Base-by-base conservation (phyloP, 2,113 vertebrate genomes). In the Lates calcarifer region DNA sequence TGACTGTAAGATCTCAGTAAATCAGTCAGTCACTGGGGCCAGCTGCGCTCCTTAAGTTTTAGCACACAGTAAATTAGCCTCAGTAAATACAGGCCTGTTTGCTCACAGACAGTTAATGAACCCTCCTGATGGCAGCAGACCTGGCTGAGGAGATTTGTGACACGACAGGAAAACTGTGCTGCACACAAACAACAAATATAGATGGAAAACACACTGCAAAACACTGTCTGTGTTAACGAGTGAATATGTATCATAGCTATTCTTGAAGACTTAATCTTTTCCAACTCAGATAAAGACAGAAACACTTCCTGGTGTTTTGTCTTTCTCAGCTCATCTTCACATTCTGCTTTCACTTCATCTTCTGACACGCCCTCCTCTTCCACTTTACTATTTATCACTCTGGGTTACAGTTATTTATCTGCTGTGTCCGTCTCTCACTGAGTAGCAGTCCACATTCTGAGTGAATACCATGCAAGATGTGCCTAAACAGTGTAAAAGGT, bases 61-160 rank as follows among this genome's bases (percentile, higher is more conserved):
- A 69, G 43, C 28, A 77, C 57, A 70, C 39, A 80, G 72, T 72
- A 71, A 83, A 85, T 85, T 77, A 87, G 72, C 57, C 37, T 61
- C 51, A 56, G 53, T 84, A 82, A 84, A 84, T 58, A 79, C 64
- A 45, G 51, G 57, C 13, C 45, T 70, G 72, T 77, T 87, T 82
- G 63, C 53, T 65, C 26, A 37, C 58, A 73, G 65, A 53, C 65
- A 51, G 62, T n/a, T 83, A 77, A 82, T 82, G 67, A 66, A 77
- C 28, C 74, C 31, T 64, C 22, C 37, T 60, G 39, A n/a, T 45
- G 55, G 58, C 63, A 39, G 45, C 70, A 67, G 60, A 74, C 35
- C 0, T 3, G 28, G 22, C 58, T 24, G 49, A 53, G 24, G 49
- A 33, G 47, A 63, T 58, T 28, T 45, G 53, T 12, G 60, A 35